Percentiles rank a stretch among this genome's conserved stretches.
phyloP scores from a whole-genome alignment of 2,113 vertebrate species.

The Zingel zingel region DNA sequence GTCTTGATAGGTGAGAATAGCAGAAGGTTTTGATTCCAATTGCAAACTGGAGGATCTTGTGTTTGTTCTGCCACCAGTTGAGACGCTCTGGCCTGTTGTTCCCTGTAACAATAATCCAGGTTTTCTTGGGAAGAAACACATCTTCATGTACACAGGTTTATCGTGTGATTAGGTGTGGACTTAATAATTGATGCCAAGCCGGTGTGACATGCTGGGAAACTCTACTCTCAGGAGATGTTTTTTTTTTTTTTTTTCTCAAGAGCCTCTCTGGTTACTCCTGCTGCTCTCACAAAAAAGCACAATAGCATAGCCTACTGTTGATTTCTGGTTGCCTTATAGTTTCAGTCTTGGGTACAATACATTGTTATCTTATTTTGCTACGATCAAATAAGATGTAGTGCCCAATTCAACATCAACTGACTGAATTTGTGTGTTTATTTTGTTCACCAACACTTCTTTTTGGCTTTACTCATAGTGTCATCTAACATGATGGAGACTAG shows the following conservation, averaged over 20 bases:
- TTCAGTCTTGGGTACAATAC: not conserved
- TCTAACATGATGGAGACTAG: not conserved
- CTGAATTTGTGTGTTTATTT: constrained; percentile 10
- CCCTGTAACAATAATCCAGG: constrained; percentile 57
- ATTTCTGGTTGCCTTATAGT: not conserved
- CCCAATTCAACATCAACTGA: not conserved
- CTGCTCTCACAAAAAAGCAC: constrained; percentile 7
- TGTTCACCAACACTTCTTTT: not conserved
- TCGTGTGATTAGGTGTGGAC: constrained; percentile 53
- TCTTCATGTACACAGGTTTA: constrained; percentile 54
- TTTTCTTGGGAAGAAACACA: constrained; percentile 49
- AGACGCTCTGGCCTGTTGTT: constrained; percentile 49
- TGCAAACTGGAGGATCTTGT: constrained; percentile 22
- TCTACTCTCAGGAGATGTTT: constrained; percentile 73
- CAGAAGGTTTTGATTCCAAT: constrained; percentile 46
- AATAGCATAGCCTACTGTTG: constrained; percentile 1
- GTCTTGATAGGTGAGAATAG: constrained; percentile 7
- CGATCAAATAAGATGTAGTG: not conserved
- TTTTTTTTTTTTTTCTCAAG: constrained; percentile 61
- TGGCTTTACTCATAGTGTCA: not conserved
- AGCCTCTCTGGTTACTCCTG: constrained; percentile 73
- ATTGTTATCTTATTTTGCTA: not conserved
- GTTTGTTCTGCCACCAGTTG: constrained; percentile 8
- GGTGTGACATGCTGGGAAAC: constrained; percentile 76
- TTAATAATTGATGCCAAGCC: constrained; percentile 84